A percentile compares a stretch with the other conserved stretches of the same genome.
These are phyloP conservation scores for Conger conger DNA, from an alignment of 2,113 vertebrate species.

Conservation along the genomic window DNA sequence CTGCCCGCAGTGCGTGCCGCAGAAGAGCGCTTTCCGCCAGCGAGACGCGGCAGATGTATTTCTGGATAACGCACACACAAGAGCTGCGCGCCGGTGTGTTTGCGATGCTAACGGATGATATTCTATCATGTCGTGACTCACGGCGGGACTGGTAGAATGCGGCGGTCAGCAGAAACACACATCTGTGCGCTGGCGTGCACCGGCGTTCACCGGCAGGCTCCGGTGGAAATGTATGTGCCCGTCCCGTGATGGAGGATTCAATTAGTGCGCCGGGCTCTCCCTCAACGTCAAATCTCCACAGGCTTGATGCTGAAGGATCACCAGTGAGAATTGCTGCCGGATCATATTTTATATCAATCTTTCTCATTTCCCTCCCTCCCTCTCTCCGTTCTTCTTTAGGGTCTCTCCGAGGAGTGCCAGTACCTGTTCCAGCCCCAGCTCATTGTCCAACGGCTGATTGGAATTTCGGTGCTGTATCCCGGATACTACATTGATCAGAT, in stretches of 20 bases:
- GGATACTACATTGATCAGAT: slow-evolving; percentile 85
- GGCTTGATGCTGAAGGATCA: neutral
- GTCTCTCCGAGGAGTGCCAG: slow-evolving; percentile 96
- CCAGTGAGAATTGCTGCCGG: neutral
- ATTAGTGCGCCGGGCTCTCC: neutral
- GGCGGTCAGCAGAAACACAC: neutral
- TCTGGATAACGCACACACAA: neutral
- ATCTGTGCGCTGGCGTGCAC: too few species aligned
- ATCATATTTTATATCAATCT: neutral
- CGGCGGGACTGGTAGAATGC: neutral
- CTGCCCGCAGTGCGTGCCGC: neutral
- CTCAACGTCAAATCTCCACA: neutral
- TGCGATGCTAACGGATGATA: neutral
- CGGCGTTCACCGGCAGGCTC: neutral
- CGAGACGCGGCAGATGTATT: neutral
- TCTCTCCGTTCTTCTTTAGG: slow-evolving; percentile 65
- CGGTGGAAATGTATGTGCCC: neutral
- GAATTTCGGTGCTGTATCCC: slow-evolving; percentile 88
- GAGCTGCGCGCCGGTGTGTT: neutral
- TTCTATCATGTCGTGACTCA: neutral
- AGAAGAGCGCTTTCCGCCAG: neutral
- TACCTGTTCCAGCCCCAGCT: slow-evolving; percentile 98
- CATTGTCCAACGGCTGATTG: slow-evolving; percentile 89
- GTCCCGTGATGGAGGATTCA: neutral
- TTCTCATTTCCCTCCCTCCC: slow-evolving; percentile 12